Conservation (phyloP, 2,888 invertebrate genomes). For the Dysmachus trigonus region DNA sequence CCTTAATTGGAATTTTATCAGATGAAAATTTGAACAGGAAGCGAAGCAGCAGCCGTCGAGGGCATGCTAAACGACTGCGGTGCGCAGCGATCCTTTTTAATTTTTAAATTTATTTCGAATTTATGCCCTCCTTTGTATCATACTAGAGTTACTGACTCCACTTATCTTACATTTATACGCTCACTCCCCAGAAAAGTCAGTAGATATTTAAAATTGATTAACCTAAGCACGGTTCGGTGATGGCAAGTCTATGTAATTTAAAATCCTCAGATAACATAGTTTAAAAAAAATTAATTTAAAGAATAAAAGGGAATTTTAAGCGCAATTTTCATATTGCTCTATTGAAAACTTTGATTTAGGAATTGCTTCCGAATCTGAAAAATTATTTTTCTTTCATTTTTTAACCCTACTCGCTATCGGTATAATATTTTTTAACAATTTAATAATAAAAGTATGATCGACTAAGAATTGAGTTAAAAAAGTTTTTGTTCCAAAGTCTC, state of each 20-base stretch:
- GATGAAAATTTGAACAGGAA: slow-evolving; percentile 41
- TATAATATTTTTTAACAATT: too few relatives aligned
- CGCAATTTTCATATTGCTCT: too few relatives aligned
- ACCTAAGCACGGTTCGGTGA: not conserved
- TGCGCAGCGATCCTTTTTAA: slow-evolving; percentile 20
- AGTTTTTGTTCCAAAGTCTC: too few relatives aligned
- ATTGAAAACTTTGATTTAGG: too few relatives aligned
- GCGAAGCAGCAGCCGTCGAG: not conserved
- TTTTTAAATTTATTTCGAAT: slow-evolving; percentile 37
- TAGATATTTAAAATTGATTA: not conserved
- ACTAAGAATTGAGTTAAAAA: too few relatives aligned
- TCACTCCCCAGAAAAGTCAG: not conserved
- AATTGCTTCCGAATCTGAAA: too few relatives aligned
- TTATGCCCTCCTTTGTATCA: slow-evolving; percentile 22
- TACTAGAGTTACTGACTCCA: not conserved
- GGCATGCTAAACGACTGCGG: slow-evolving; percentile 25
- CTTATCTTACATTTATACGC: not conserved
- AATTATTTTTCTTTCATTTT: too few relatives aligned
- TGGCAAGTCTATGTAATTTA: not conserved
- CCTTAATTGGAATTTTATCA: slow-evolving; percentile 43
- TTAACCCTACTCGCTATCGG: too few relatives aligned
- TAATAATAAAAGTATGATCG: too few relatives aligned
- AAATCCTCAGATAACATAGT: not conserved
- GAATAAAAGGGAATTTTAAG: not conserved
- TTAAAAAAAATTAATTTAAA: not conserved